phyloP scores from a whole-genome alignment of 2,888 invertebrate genomes.

The Cetonia aurata region DNA sequence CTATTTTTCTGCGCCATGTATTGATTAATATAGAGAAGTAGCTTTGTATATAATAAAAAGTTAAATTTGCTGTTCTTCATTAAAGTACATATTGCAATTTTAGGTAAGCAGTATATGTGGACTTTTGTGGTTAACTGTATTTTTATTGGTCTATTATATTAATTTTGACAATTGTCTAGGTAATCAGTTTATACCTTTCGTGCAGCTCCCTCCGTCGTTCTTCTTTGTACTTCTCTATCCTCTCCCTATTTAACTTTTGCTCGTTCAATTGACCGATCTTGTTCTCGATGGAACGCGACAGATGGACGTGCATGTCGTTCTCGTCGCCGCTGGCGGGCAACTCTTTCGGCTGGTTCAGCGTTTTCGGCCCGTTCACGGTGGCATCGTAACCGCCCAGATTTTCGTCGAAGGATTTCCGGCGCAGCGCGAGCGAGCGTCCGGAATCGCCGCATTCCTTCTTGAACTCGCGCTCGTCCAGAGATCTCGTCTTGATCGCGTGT shows the following conservation, averaged over 20 bases:
- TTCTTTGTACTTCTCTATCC: constrained; percentile 92
- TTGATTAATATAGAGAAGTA: no score
- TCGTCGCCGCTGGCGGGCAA: constrained; percentile 65
- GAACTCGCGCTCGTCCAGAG: constrained; percentile 81
- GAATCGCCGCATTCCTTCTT: constrained; percentile 73
- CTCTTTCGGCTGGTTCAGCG: constrained; percentile 71
- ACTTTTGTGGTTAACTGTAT: no score
- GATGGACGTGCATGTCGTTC: neutral
- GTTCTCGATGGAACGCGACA: constrained; percentile 54
- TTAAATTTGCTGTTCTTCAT: no score
- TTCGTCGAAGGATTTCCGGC: constrained; percentile 74
- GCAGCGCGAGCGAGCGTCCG: constrained; percentile 52
- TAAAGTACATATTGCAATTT: no score
- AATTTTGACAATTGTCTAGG: neutral
- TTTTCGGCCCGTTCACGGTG: constrained; percentile 63
- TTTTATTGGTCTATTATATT: no score
- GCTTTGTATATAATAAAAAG: no score
- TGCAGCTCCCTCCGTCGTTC: constrained; percentile 87
- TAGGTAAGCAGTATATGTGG: no score
- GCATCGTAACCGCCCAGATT: constrained; percentile 52
- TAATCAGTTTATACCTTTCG: constrained; percentile 74
- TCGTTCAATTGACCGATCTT: constrained; percentile 56
- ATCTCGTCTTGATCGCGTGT: constrained; percentile 75
- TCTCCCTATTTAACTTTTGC: constrained; percentile 76
- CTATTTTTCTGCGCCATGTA: no score